Evolutionary conservation across 2,888 invertebrate genomes (phyloP).

Genomic region (Polyommatus iphigenia): DNA sequence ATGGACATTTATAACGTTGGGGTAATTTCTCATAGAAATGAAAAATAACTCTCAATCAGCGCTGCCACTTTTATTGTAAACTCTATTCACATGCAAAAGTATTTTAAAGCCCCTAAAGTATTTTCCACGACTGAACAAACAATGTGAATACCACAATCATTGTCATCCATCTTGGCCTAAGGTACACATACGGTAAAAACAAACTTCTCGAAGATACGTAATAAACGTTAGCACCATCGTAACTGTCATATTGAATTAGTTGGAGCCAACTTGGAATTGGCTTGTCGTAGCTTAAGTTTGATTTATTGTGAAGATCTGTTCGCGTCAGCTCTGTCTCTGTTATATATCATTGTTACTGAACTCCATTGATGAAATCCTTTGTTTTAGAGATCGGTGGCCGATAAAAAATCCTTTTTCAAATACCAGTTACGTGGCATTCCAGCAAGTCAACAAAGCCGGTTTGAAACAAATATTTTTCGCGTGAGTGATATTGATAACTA

Average conservation of each 20-base stretch:
- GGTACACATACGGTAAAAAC: background rate
- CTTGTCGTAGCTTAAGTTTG: slow-evolving; percentile 29
- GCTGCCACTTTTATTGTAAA: no score
- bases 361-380: slow-evolving; percentile 21
- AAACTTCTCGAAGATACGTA: background rate
- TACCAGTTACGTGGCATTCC: background rate
- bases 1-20: no score
- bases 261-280: slow-evolving; percentile 25
- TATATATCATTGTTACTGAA: slow-evolving; percentile 21
- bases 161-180: background rate
- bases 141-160: no score
- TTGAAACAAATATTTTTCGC: background rate
- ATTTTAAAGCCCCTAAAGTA: no score
- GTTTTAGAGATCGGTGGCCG: slow-evolving; percentile 4
- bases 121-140: no score
- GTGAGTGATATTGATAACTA: background rate
- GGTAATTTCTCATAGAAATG: no score
- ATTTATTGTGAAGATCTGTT: slow-evolving; percentile 22
- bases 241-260: slow-evolving; percentile 29
- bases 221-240: slow-evolving; percentile 14
- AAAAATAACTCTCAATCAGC: no score
- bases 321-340: slow-evolving; percentile 2
- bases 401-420: background rate
- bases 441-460: background rate
- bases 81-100: no score